Evolutionary conservation across 2,113 vertebrate genomes (phyloP), one percentile per base, ranked within the genome.

Genomic region (Pachyramphus minor): DNA sequence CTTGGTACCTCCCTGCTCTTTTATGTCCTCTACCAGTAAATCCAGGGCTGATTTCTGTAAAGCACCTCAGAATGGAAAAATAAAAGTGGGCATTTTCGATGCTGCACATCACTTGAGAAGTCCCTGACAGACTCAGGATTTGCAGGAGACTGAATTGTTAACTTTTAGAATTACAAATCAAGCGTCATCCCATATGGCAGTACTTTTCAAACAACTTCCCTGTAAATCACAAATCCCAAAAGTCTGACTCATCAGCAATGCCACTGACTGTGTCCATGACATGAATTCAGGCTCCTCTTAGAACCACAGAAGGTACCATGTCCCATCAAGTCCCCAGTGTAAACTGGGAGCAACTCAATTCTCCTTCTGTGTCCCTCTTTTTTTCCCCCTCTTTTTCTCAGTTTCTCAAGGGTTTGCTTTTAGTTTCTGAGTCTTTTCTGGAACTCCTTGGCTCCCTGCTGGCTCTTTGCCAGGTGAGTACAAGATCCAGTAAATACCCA

Each of bases 151-250:
- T 2, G 62, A 86, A 95, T 92, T 63, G 52, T 67, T 92, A 92
- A 90, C 68, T 96, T 96, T 53, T 41, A 91, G 84, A 96, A 93
- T 95, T 92, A 94, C 89, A 94, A 89, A 89, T 66, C 95, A 58
- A 94, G 37, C 74, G 66, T 55, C 81, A 69, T 89, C 87, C 89
- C 84, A 87, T 82, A 84, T 89, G 84, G 93, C 3, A 4, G 66
- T 31, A 42, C 73, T 91, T 95, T 91, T 73, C 81, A 79, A 87
- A 78, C 75, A 44, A 60, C 60, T 78, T 92, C n/a, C 78, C 41
- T 35, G 44, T 31, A 91, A 87, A 89, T 59, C 76, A 78, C n/a
- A 74, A 50, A 71, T 42, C n/a, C 37, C 62, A 42, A 12, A 83
- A 93, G 42, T 44, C 69, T 37, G 55, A 83, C 56, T 80, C 33